Percentiles rank a stretch among this genome's conserved stretches.
Evolutionary conservation across 2,797 vertebrate species (phyloP).

Genomic region (Cetoscarus ocellatus): DNA sequence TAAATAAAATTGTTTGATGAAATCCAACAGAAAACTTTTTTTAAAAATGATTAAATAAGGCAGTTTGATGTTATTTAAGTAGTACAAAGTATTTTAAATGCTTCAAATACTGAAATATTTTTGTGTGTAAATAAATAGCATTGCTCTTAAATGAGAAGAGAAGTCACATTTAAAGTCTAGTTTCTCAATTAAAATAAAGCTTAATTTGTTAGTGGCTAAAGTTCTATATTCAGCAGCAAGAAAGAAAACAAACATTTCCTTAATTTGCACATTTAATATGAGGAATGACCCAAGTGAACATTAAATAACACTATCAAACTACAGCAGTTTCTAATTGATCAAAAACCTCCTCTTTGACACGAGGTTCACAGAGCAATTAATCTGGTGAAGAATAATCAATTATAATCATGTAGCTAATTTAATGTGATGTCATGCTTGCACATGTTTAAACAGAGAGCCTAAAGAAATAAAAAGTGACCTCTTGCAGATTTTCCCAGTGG

Average conservation of each 20-base stretch:
- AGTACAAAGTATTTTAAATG: no score
- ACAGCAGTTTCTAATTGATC: constrained; percentile 26
- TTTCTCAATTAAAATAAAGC: no score
- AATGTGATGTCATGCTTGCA: constrained; percentile 19
- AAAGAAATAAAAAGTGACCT: constrained; percentile 60
- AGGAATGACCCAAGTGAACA: not conserved
- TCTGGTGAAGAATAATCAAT: constrained; percentile 34
- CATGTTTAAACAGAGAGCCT: constrained; percentile 21
- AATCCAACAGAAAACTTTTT: constrained; percentile 46
- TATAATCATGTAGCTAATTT: constrained; percentile 19
- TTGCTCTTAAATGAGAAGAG: no score
- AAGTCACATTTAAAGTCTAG: no score
- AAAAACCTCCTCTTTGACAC: not conserved
- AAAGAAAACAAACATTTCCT: no score
- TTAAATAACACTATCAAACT: constrained; percentile 19
- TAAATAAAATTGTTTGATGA: constrained; percentile 47
- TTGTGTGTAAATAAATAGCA: no score
- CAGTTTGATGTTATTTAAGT: not conserved
- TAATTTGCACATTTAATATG: constrained; percentile 10
- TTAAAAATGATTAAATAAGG: no score
- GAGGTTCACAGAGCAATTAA: constrained; percentile 3
- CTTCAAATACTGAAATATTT: not conserved
- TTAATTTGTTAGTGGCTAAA: no score
- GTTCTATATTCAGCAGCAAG: no score
- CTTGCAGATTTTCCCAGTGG: constrained; percentile 47